Conservation (phyloP, 2,888 invertebrate species). For the Linnaemya vulpina region DNA sequence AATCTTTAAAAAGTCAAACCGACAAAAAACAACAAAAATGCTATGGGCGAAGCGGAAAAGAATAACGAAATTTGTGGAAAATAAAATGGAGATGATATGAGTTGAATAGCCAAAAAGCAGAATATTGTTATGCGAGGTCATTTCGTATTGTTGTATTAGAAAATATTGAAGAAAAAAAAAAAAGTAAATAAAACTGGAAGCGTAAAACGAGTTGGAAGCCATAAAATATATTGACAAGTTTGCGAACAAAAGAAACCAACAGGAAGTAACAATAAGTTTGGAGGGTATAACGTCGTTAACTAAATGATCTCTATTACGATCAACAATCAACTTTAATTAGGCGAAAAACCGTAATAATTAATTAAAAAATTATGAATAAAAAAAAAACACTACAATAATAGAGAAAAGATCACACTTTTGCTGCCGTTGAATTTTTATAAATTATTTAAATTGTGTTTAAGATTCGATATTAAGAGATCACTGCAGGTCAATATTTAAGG, state of each 20-base stretch:
- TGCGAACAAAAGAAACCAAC: background rate
- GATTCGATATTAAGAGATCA: background rate
- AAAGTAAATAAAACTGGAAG: conserved; percentile 5
- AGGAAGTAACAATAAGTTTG: background rate
- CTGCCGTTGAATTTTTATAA: background rate
- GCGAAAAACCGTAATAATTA: background rate
- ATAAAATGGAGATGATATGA: conserved; percentile 25
- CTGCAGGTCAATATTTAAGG: too few species aligned
- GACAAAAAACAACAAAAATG: conserved; percentile 1
- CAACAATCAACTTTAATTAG: background rate
- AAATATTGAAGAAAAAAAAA: conserved; percentile 11
- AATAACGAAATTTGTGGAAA: conserved; percentile 5
- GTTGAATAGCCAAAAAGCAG: conserved; percentile 48
- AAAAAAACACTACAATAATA: background rate
- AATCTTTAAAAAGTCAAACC: conserved; percentile 21
- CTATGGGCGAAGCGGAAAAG: background rate
- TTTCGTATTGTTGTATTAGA: conserved; percentile 16
- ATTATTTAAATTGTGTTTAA: background rate
- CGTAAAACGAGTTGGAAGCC: background rate
- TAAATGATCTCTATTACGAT: background rate
- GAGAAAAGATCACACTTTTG: background rate
- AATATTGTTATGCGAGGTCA: conserved; percentile 62
- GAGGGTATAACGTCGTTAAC: background rate
- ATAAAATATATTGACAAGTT: background rate
- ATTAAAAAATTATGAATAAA: background rate